Percentiles rank a stretch among this genome's conserved stretches.
Evolutionary conservation across 2,797 vertebrate species (phyloP).

Genomic region (Takifugu rubripes): DNA sequence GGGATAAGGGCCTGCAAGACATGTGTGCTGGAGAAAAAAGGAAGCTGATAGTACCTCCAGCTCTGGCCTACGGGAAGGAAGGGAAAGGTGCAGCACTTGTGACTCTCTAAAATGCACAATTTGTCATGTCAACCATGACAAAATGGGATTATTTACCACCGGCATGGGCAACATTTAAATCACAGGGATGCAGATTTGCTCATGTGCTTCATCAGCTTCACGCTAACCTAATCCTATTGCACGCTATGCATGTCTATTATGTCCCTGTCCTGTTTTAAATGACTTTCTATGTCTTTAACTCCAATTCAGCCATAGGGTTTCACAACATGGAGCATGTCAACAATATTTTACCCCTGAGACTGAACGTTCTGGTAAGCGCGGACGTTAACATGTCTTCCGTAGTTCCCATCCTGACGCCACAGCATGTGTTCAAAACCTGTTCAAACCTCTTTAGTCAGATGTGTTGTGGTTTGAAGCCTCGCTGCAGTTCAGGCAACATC

Average conservation of each 20-base stretch:
- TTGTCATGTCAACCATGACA: neutral
- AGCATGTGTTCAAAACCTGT: neutral
- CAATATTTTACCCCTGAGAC: constrained; percentile 24
- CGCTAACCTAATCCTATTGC: neutral
- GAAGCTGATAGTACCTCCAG: constrained; percentile 85
- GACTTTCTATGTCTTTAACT: constrained; percentile 32
- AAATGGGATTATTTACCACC: neutral
- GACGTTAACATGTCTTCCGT: constrained; percentile 12
- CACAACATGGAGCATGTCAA: constrained; percentile 54
- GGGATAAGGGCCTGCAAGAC: constrained; percentile 90
- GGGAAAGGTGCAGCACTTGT: constrained; percentile 84
- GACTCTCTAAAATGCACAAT: constrained; percentile 17
- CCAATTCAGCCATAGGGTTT: constrained; percentile 36
- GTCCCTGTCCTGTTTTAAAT: constrained; percentile 33
- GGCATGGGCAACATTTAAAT: neutral
- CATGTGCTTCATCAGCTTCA: neutral
- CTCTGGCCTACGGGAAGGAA: constrained; percentile 92
- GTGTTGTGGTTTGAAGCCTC: neutral
- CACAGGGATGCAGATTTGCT: neutral
- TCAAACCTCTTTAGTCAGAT: neutral
- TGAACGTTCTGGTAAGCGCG: constrained; percentile 52
- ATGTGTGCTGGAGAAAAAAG: constrained; percentile 96
- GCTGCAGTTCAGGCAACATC: neutral
- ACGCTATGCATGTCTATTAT: constrained; percentile 10
- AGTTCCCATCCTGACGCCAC: constrained; percentile 8